Evolutionary conservation across 2,888 invertebrate genomes (phyloP).

Genomic region (Dione vanillae): DNA sequence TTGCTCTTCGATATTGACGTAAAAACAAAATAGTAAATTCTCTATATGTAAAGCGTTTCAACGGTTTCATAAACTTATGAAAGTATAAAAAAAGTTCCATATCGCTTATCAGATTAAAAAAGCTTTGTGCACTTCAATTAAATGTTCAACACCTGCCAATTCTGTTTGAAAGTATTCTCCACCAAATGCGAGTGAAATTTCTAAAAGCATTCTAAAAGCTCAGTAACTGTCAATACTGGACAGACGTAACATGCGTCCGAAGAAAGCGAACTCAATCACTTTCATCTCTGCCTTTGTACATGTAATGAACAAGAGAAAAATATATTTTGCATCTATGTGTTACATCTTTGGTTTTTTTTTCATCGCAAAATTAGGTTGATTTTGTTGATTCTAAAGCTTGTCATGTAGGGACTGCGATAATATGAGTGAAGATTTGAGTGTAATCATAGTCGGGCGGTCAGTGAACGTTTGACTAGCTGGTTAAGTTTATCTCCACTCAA

Average conservation of each 20-base stretch:
- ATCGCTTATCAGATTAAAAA: constrained; percentile 15
- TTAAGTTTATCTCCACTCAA: too few species aligned
- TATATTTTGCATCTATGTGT: constrained; percentile 78
- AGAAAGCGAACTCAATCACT: constrained; percentile 78
- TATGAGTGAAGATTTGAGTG: constrained; percentile 36
- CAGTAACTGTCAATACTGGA: constrained; percentile 60
- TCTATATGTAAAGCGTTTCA: not conserved
- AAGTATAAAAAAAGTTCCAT: not conserved
- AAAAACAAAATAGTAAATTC: too few species aligned
- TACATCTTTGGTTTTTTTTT: constrained; percentile 70
- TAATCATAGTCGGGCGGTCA: too few species aligned
- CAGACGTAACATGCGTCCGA: constrained; percentile 49
- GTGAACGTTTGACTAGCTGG: too few species aligned
- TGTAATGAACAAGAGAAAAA: constrained; percentile 75
- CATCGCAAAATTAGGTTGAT: constrained; percentile 63
- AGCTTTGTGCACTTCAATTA: not conserved
- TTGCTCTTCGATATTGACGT: too few species aligned
- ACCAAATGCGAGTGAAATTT: constrained; percentile 48
- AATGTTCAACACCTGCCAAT: constrained; percentile 31
- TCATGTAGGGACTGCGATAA: constrained; percentile 42
- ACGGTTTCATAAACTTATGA: not conserved
- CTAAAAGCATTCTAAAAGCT: constrained; percentile 43
- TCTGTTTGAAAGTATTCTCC: constrained; percentile 41
- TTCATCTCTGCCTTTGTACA: constrained; percentile 70
- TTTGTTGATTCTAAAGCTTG: constrained; percentile 44